Conservation (phyloP, 2,888 invertebrate genomes). For the Rhopalosiphum nymphaeae region DNA sequence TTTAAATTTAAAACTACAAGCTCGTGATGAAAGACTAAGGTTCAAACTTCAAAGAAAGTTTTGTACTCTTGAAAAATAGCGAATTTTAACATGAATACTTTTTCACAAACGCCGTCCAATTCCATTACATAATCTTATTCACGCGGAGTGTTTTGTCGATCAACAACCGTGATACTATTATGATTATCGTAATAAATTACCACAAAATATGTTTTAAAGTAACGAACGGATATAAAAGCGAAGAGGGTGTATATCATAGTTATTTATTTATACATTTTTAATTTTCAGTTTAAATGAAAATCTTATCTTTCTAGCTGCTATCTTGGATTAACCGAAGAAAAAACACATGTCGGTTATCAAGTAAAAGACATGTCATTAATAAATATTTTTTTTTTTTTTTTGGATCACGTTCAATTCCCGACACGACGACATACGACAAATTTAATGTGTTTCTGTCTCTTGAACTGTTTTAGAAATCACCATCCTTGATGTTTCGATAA, state of each 20-base stretch:
- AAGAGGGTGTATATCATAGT: neutral
- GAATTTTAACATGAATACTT: neutral
- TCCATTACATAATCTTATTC: neutral
- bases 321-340: neutral
- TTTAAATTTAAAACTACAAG: neutral
- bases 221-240: neutral
- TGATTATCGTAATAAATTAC: neutral
- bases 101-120: neutral
- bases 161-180: neutral
- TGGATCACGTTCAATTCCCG: slow-evolving; percentile 43
- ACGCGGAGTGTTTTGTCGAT: neutral
- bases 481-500: slow-evolving; percentile 35
- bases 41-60: neutral
- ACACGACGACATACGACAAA: slow-evolving; percentile 3
- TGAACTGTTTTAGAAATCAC: slow-evolving; percentile 47
- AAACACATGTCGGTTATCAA: neutral
- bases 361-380: slow-evolving; percentile 26
- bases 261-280: slow-evolving; percentile 17
- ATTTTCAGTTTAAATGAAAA: slow-evolving; percentile 8
- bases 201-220: neutral
- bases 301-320: neutral
- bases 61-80: neutral
- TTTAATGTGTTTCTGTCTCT: slow-evolving; percentile 45
- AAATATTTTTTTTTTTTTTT: slow-evolving; percentile 13
- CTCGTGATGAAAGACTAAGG: neutral